Evolutionary conservation across 92 coral and sea anemone species (phyloP), one percentile per base, ranked within the genome.

Genomic region (Actinernus sp.): DNA sequence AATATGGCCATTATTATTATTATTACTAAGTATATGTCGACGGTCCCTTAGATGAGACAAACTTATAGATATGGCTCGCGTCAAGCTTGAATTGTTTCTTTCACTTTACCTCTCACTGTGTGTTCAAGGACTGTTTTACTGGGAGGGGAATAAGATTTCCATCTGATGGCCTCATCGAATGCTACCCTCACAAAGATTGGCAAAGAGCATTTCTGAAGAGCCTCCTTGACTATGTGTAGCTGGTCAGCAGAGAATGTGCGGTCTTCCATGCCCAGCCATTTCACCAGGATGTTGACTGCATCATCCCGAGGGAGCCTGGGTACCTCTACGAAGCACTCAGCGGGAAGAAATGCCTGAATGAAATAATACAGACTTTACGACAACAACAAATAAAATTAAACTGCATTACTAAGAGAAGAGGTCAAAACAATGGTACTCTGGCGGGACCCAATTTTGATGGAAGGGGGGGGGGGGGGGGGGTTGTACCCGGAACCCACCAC

Each of bases 181-280:
- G 89, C 89, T 5, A 83, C 89, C 5, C 89, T 56, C 56, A 83
- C 82, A 55, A 83, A 83, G 37, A 83, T 68, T 29, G 89, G 89
- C 19, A 83, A 63, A 23, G 89, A 83, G 50, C 89, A 83, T 36
- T 76, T 60, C 59, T 49, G 62, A 3, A 83, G 73, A 4, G 89
- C 74, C 6, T 64, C 61, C 59, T 90, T 58, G 51, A 88, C 69
- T 13, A 43, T 51, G 34, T 48, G 49, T 40, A 75, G 79, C 73
- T 92, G 96, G 61, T 70, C 44, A 8, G 83, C 54, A 12, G 82
- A 73, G 43, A 92, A 46, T 26, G 92, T 58, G 21, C 87, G 87
- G 32, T 60, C 12, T 23, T 33, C 67, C 67, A 60, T 60, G 4
- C 78, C 70, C 84, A 45, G 52, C 18, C 82, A 83, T 36, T 61